Evolutionary conservation across 2,113 vertebrate genomes (phyloP), one percentile per base, ranked within the genome.

Genomic region (Patagioenas fasciata): DNA sequence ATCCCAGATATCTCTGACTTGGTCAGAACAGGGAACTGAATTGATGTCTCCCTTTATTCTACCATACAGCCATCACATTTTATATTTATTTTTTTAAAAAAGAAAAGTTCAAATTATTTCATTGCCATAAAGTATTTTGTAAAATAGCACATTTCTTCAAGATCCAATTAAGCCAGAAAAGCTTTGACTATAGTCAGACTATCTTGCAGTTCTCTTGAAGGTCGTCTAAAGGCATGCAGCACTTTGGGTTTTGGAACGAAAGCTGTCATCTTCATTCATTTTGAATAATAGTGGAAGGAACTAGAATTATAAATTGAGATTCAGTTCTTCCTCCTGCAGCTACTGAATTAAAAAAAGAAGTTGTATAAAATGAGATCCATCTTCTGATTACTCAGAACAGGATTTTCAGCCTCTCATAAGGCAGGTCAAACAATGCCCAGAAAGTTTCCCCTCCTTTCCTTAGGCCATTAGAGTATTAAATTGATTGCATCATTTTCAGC

Each of bases 391-490:
- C 85, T 82, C 66, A 72, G 84, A 95, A 81, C 36, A 80, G 83
- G 78, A 32, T 83, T 89, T 92, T 86, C 78, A 89, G 66, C 50
- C 73, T 82, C 71, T 95, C 65, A 10, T 60, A 88, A 94, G 58
- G 50, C 79, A 85, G 84, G 86, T 94, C 91, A 92, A 89, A 91
- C 73, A 95, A 95, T 72, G 70, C 88, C 74, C 87, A 95, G 89
- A 94, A 95, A 95, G 85, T 93, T 97, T 95, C 57, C 60, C 64
- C 42, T 92, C 47, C 83, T 95, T 91, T 93, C 69, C 57, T 86
- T 93, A 86, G 73, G 69, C 93, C 65, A 87, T 86, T 91, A 92
- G 92, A 94, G 88, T 89, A 96, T 94, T 93, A 92, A 94, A 91
- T 95, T 92, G 84, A 88, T 89, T 91, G 86, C 84, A 84, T 88